These are phyloP conservation scores for Lepidocyrtoides sp. DNA, from an alignment of 2,888 invertebrate genomes.

Conservation along the genomic window DNA sequence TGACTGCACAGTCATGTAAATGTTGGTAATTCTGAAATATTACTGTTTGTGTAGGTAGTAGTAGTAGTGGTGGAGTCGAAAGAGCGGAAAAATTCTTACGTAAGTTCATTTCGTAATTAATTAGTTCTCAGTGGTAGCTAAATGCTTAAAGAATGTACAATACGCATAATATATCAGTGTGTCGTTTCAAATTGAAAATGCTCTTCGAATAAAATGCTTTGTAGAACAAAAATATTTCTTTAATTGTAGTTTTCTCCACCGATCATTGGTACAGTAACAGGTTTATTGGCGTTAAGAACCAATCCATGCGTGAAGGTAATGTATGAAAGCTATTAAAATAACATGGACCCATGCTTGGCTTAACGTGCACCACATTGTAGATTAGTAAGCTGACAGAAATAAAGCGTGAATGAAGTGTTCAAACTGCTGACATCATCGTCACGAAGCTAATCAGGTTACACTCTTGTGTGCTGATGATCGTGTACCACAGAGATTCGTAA, in stretches of 20 bases:
- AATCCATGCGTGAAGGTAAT: slow-evolving; percentile 49
- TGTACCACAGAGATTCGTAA: slow-evolving; percentile 52
- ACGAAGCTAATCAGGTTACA: slow-evolving; percentile 77
- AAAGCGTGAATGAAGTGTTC: slow-evolving; percentile 72
- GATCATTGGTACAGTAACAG: slow-evolving; percentile 16
- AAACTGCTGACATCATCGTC: slow-evolving; percentile 77
- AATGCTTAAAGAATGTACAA: background rate
- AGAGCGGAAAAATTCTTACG: slow-evolving; percentile 43
- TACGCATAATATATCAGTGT: background rate
- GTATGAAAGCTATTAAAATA: slow-evolving; percentile 37
- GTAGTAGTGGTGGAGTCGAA: background rate
- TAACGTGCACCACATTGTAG: background rate
- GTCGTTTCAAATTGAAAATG: slow-evolving; percentile 6
- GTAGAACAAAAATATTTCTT: slow-evolving; percentile 11
- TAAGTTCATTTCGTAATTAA: slow-evolving; percentile 49
- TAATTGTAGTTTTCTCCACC: background rate
- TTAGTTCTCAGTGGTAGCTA: slow-evolving; percentile 53
- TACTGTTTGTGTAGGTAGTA: slow-evolving; percentile 8
- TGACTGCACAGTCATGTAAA: slow-evolving; percentile 23
- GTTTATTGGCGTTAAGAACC: slow-evolving; percentile 44
- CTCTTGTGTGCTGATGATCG: slow-evolving; percentile 54
- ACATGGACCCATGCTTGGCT: background rate
- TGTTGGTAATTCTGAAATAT: slow-evolving; percentile 47
- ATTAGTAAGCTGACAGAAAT: slow-evolving; percentile 27
- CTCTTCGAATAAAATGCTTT: background rate